Conservation (phyloP, 2,888 invertebrate species). For the Herminia tarsipennalis region DNA sequence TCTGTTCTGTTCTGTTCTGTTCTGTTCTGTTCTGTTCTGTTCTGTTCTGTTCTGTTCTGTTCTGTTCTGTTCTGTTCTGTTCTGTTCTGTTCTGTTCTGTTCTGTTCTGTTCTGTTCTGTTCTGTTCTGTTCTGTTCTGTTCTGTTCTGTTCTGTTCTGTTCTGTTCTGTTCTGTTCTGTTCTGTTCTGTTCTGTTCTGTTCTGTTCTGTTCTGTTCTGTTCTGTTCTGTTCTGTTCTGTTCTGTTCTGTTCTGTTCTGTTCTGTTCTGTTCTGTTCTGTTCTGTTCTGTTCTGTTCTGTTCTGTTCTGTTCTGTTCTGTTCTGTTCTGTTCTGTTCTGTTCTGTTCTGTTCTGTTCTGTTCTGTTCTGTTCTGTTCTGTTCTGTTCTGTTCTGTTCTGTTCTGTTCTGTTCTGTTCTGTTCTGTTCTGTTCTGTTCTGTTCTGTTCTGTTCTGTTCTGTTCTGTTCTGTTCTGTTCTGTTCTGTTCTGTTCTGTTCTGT, state of each 20-base stretch:
- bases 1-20: slow-evolving; percentile 1
- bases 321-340: slow-evolving; percentile 4
- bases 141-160: slow-evolving; percentile 1
- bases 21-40: slow-evolving; percentile 1
- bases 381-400: slow-evolving; percentile 1
- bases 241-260: slow-evolving; percentile 1
- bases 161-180: slow-evolving; percentile 1
- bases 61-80: neutral
- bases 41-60: neutral
- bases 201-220: slow-evolving; percentile 1
- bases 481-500: slow-evolving; percentile 4
- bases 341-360: slow-evolving; percentile 2
- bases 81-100: neutral
- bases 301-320: slow-evolving; percentile 2
- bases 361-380: slow-evolving; percentile 1
- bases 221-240: neutral
- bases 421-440: slow-evolving; percentile 1
- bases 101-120: neutral
- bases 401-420: slow-evolving; percentile 1
- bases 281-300: slow-evolving; percentile 3
- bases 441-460: neutral
- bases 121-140: slow-evolving; percentile 2
- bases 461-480: neutral
- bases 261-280: slow-evolving; percentile 3
- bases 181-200: slow-evolving; percentile 1